Base-by-base conservation (phyloP, 2,113 vertebrate genomes). In the Myiagra hebetior region DNA sequence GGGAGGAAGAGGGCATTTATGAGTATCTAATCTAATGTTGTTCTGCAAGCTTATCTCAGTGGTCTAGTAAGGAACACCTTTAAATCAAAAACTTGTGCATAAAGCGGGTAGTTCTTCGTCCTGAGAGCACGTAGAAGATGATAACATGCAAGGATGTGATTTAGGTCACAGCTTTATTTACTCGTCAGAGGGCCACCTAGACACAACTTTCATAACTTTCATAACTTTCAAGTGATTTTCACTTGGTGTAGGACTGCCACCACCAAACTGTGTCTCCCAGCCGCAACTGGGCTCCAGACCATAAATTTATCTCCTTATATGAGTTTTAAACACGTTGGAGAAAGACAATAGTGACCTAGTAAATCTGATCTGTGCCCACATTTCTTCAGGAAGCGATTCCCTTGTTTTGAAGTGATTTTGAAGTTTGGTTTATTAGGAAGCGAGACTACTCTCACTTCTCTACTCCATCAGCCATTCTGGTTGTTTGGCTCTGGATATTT, bases 101-200 rank as follows among this genome's bases (percentile, higher is more conserved):
- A 42, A 70, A 70, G 19, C 13, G 42, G 55, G 19, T 56, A 7
- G 15, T 64, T 83, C 37, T 91, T 88, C 87, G 49, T 63, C 27
- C 39, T 60, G 15, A 0, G 0, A 55, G 20, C 21, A 10, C 1
- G 10, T 0, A 13, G 27, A 94, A 72, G 24, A 82, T 42, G 20
- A 44, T 22, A 70, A 85, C 49, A 50, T 50, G 11, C 28, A 77
- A 72, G 11, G 33, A 64, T 44, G 17, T n/a, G 37, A 44, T 78
- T 89, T 78, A 89, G 42, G 7, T 52, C 22, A 44, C 21, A 74
- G 35, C 6, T 65, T 85, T 73, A 41, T 78, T 77, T 89, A 50
- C 5, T 8, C n/a, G 23, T 62, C 23, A 82, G 63, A 41, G 17
- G 15, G 19, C 31, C 42, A 57, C 52, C 7, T 31, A 56, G 37